Conservation (phyloP, 1,140 invertebrate genomes). For the Dendroctonus valens region DNA sequence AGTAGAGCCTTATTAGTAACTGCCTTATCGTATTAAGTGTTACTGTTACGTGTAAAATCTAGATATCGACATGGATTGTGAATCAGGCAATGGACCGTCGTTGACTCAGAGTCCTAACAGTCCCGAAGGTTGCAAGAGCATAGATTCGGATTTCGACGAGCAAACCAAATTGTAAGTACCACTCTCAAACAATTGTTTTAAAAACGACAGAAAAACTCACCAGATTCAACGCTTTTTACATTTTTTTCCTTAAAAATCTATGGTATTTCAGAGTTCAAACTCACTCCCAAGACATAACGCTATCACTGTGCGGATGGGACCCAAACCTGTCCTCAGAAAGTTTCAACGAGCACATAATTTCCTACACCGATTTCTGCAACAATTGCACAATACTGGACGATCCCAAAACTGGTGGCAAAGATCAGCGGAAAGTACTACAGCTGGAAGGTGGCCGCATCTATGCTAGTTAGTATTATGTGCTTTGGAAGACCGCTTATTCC, state of each 20-base stretch:
- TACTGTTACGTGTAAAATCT: constrained; percentile 42
- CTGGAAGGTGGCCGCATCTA: constrained; percentile 84
- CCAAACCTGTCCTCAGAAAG: constrained; percentile 62
- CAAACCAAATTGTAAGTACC: constrained; percentile 47
- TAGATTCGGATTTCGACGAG: constrained; percentile 82
- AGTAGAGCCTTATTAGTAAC: constrained; percentile 5
- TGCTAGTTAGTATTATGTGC: constrained; percentile 79
- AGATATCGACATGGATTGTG: constrained; percentile 84
- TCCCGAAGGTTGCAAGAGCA: constrained; percentile 73
- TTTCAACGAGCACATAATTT: constrained; percentile 74
- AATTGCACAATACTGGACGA: constrained; percentile 78
- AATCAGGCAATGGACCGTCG: constrained; percentile 92
- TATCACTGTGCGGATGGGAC: constrained; percentile 82
- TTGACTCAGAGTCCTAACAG: constrained; percentile 91
- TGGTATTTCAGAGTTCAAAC: constrained; percentile 43
- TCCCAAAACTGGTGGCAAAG: constrained; percentile 83
- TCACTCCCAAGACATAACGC: constrained; percentile 60
- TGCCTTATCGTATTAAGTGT: constrained; percentile 43
- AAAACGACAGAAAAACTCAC: no score
- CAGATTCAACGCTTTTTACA: no score
- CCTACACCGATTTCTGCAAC: constrained; percentile 80
- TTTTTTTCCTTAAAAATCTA: neutral
- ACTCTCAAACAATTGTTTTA: neutral
- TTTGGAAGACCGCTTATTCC: constrained; percentile 80
- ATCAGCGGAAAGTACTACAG: constrained; percentile 86